Percentiles rank a stretch among this genome's conserved stretches.
These are phyloP conservation scores for Cheiracanthium punctorium DNA, from an alignment of 2,888 invertebrate genomes.

Conservation along the genomic window DNA sequence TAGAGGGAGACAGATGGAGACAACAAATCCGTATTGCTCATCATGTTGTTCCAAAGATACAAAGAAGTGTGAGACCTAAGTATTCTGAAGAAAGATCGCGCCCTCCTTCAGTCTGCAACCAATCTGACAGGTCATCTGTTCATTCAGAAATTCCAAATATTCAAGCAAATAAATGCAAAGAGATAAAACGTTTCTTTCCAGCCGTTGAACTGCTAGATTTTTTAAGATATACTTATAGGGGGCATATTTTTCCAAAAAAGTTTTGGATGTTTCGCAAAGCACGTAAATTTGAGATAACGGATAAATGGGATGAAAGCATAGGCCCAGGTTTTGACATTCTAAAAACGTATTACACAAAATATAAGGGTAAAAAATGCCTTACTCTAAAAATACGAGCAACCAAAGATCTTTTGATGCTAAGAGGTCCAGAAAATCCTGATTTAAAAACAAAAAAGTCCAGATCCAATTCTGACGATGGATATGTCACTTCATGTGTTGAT, in stretches of 20 bases:
- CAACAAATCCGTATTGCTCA: slow-evolving; percentile 63
- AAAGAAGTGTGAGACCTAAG: neutral
- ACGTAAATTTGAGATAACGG: slow-evolving; percentile 38
- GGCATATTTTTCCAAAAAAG: slow-evolving; percentile 44
- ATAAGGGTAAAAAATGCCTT: slow-evolving; percentile 33
- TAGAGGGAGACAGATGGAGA: slow-evolving; percentile 61
- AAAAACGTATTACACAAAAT: slow-evolving; percentile 41
- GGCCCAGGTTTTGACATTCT: slow-evolving; percentile 37
- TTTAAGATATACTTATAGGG: slow-evolving; percentile 16
- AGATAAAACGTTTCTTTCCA: slow-evolving; percentile 33
- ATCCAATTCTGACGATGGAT: slow-evolving; percentile 59
- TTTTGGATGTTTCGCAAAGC: slow-evolving; percentile 61
- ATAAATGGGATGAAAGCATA: neutral
- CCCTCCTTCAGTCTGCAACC: neutral
- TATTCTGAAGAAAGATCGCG: neutral
- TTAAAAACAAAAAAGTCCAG: neutral
- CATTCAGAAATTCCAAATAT: neutral
- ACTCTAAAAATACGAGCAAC: slow-evolving; percentile 22
- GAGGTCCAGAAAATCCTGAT: neutral
- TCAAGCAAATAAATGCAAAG: neutral
- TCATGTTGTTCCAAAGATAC: slow-evolving; percentile 41
- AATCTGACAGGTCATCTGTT: neutral
- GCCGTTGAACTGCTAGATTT: slow-evolving; percentile 34
- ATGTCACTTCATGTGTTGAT: slow-evolving; percentile 54
- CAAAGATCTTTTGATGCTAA: slow-evolving; percentile 14